Base-by-base conservation (phyloP, 2,888 invertebrate genomes). In the Limenitis camilla region DNA sequence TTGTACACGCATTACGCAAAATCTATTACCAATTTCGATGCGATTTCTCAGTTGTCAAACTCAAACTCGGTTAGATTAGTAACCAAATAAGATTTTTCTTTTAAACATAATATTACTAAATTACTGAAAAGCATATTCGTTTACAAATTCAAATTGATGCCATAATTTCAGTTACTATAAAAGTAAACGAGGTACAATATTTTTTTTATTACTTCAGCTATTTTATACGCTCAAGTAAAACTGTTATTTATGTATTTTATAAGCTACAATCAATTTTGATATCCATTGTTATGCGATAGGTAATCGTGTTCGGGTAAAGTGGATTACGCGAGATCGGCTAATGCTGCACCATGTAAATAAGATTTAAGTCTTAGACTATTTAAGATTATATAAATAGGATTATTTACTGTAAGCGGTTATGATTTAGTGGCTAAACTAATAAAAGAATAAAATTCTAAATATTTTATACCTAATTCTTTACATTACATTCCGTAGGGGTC, bases 341-440 rank as follows among this genome's bases (percentile, higher is more conserved):
- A 58, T 55, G 52, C 59, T 50, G 53, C 60, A 40, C 58, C 52
- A 49, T 61, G 59, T 59, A 59, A 60, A 60, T 60, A 60, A 60
- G 49, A 56, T 58, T 59, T 54, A 55, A 55, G 54, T 53, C 57
- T 52, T 56, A 50, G 52, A 50, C 54, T 55, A 40, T 54, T 59
- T 54, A 49, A 45, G 53, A 58, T 53, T 55, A 52, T 38, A 9
- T 49, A 40, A 56, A 61, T 51, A 41, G 55, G 49, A 56, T 59
- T 56, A 56, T 47, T 29, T 54, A 48, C 33, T 49, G 53, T 47
- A 35, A 10, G 32, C 29, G 31, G 36, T 52, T 49, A 40, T 33
- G 40, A 41, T 36, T 33, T 40, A 43, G 19, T 19, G 1, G 19
- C 19, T 19, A 19, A 19, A 19, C 19, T 19, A 2, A 3, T n/a